Conservation (phyloP, 2,113 vertebrate genomes). For the Engraulis encrasicolus region DNA sequence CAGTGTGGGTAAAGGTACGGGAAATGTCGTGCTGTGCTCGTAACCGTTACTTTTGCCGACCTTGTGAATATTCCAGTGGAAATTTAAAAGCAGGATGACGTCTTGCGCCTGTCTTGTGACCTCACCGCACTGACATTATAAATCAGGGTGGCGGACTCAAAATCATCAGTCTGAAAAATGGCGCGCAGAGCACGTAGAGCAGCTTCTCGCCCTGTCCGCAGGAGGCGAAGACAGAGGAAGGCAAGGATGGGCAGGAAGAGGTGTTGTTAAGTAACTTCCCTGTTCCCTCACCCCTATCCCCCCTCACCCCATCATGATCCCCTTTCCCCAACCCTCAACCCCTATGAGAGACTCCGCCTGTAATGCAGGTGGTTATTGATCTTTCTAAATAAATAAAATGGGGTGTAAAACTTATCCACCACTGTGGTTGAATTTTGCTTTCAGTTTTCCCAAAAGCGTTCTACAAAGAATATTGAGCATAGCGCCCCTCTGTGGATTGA, state of each 20-base stretch:
- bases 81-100: no score
- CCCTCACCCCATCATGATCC: no score
- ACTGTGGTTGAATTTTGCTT: not conserved
- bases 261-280: not conserved
- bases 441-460: no score
- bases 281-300: not conserved
- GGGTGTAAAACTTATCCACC: not conserved
- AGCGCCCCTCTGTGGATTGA: no score
- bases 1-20: no score
- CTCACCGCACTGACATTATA: not conserved
- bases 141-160: not conserved
- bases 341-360: not conserved
- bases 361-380: not conserved
- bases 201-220: not conserved
- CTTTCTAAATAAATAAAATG: slow-evolving; percentile 9
- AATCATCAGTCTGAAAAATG: not conserved
- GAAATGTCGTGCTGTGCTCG: no score
- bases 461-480: no score
- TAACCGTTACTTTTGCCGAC: no score
- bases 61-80: no score
- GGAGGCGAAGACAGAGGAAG: not conserved
- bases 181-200: not conserved
- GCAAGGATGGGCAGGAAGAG: not conserved
- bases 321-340: not conserved
- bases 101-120: not conserved